phyloP scores from a whole-genome alignment of 2,888 invertebrate genomes.

The Gymnocheta viridis region DNA sequence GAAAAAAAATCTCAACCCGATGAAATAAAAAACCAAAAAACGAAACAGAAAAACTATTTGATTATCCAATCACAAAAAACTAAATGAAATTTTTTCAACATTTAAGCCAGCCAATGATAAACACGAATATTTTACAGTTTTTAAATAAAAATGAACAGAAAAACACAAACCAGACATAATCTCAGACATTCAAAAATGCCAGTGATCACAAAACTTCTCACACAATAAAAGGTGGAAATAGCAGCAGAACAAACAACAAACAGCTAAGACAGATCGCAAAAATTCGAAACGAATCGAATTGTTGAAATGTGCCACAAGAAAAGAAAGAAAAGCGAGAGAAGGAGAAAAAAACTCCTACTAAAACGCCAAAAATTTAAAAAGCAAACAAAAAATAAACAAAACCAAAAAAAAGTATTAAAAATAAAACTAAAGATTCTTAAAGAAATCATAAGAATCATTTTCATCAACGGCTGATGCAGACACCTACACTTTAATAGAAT shows the following conservation, averaged over 20 bases:
- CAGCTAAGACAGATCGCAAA: conserved; percentile 18
- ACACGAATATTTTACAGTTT: conserved; percentile 69
- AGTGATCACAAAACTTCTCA: conserved; percentile 68
- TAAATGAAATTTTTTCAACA: conserved; percentile 72
- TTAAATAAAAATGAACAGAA: conserved; percentile 60
- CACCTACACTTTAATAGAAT: conserved; percentile 5
- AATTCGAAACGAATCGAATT: conserved; percentile 52
- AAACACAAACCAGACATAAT: conserved; percentile 77
- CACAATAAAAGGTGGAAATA: conserved; percentile 38
- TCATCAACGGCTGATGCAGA: conserved; percentile 5
- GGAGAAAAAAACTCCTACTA: conserved; percentile 55
- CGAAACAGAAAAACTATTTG: conserved; percentile 46
- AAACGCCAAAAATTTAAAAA: conserved; percentile 55
- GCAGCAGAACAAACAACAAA: conserved; percentile 8
- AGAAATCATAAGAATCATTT: conserved; percentile 38
- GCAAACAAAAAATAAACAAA: conserved; percentile 37
- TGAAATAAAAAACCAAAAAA: neutral
- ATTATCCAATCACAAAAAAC: conserved; percentile 72
- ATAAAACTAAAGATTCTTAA: neutral
- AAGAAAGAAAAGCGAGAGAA: neutral
- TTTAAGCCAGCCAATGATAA: conserved; percentile 69
- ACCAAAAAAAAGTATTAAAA: neutral
- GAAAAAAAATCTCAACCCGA: neutral
- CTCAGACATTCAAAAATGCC: conserved; percentile 78
- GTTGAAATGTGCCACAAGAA: conserved; percentile 31